Percentiles rank a stretch among this genome's conserved stretches.
Evolutionary conservation across 2,113 vertebrate genomes (phyloP).

Genomic region (Illadopsis cleaveri): DNA sequence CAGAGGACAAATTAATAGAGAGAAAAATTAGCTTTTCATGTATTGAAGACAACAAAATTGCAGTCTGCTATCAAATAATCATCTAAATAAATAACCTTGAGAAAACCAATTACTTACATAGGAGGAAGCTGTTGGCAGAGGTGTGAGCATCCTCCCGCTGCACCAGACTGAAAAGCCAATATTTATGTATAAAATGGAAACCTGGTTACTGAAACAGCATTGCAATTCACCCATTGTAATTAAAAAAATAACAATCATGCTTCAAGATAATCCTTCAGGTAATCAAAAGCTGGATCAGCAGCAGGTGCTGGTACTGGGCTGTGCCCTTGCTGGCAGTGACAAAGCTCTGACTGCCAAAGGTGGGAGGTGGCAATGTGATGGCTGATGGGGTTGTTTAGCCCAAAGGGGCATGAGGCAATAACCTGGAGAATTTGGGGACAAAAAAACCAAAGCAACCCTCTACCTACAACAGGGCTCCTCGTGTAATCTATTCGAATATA

Average conservation of each 20-base stretch:
- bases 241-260: not conserved
- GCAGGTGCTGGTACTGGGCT: not conserved
- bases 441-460: not conserved
- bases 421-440: not conserved
- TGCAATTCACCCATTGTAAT: not conserved
- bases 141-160: not conserved
- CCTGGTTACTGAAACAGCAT: not conserved
- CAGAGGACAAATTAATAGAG: constrained; percentile 12
- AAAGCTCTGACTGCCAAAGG: not conserved
- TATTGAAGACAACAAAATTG: not conserved
- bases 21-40: not conserved
- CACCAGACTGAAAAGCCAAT: not conserved
- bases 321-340: not conserved
- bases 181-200: not conserved
- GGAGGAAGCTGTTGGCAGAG: not conserved
- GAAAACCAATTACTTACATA: constrained; percentile 36
- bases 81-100: constrained; percentile 33
- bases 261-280: not conserved
- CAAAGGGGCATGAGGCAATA: not conserved
- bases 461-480: not conserved
- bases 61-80: not conserved
- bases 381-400: not conserved
- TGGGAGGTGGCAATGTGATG: not conserved
- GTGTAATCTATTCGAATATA: not conserved
- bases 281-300: not conserved